These are phyloP conservation scores for Myrmophylax atrothorax DNA, from an alignment of 2,113 vertebrate species.

Conservation along the genomic window DNA sequence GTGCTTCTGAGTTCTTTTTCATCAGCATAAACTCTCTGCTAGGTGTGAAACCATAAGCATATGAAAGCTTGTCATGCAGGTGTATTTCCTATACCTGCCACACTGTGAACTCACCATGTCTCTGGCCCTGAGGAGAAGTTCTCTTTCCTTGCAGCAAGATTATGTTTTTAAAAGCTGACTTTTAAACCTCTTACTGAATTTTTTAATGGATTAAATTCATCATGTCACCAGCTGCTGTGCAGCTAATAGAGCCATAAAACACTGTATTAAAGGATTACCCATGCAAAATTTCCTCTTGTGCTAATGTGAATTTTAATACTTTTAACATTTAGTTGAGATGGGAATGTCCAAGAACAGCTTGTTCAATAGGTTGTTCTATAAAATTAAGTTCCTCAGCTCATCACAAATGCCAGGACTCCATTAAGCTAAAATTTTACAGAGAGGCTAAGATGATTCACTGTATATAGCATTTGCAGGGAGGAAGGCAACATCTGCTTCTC, in stretches of 20 bases:
- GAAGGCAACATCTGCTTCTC: conserved; percentile 78
- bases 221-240: conserved; percentile 89
- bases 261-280: conserved; percentile 90
- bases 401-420: conserved; percentile 88
- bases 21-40: conserved; percentile 4
- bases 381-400: conserved; percentile 86
- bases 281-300: conserved; percentile 87
- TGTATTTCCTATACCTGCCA: conserved; percentile 72
- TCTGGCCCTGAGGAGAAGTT: conserved; percentile 78
- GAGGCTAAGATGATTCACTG: conserved; percentile 83
- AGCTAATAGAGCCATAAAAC: conserved; percentile 89
- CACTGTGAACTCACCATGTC: conserved; percentile 73
- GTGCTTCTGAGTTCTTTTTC: not conserved
- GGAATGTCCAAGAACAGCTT: conserved; percentile 89
- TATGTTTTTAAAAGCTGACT: conserved; percentile 89
- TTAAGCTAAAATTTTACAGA: conserved; percentile 85
- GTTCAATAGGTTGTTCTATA: conserved; percentile 88
- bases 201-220: conserved; percentile 90
- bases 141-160: conserved; percentile 82
- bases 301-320: conserved; percentile 92
- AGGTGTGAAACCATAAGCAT: conserved; percentile 12
- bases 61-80: conserved; percentile 55
- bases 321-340: conserved; percentile 90
- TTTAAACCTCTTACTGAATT: conserved; percentile 87
- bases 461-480: conserved; percentile 68